Evolutionary conservation across 2,797 vertebrate species (phyloP), one percentile per base, ranked within the genome.

Genomic region (Acipenser ruthenus): DNA sequence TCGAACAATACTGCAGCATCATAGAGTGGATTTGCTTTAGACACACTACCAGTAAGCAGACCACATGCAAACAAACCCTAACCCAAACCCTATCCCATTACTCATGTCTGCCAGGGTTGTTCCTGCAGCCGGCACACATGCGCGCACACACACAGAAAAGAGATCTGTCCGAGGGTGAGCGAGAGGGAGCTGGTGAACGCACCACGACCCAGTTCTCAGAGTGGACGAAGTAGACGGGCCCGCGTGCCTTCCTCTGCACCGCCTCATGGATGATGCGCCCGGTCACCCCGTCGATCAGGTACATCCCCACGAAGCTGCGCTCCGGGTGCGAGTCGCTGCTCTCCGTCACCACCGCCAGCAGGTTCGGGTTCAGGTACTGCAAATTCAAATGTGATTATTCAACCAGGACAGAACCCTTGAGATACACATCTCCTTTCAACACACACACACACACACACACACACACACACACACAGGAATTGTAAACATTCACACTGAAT

Each of bases 201-300:
- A 99, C 97, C 94, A 99, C 95, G 72, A 99, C 90, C 97, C 97
- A 99, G 87, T 99, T 99, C 83, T 99, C 97, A 0, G 97, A 96
- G 70, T 99, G 97, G 58, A 99, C 95, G 0, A 97, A 85, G 70
- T 95, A 93, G 68, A 99, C 93, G 0, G 96, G 97, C 2, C 95
- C 96, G 73, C 73, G 91, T n/a, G 96, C 89, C 76, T 94, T 96
- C 69, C 91, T 92, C 88, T 99, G 95, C 65, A 97, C 89, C 0
- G 94, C 95, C 1, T 96, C 92, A 49, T 98, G 94, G 77, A 97
- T 91, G 80, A 99, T 95, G 53, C 96, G 92, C 8, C 97, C 97
- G 0, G 96, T 98, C 72, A 99, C 92, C 0, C 96, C 94, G 0
- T 99, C 97, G 0, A 99, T 88, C 69, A 99, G 88, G 68, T 95